These are phyloP conservation scores for Antennarius striatus DNA, from an alignment of 2,113 vertebrate genomes.

Conservation along the genomic window DNA sequence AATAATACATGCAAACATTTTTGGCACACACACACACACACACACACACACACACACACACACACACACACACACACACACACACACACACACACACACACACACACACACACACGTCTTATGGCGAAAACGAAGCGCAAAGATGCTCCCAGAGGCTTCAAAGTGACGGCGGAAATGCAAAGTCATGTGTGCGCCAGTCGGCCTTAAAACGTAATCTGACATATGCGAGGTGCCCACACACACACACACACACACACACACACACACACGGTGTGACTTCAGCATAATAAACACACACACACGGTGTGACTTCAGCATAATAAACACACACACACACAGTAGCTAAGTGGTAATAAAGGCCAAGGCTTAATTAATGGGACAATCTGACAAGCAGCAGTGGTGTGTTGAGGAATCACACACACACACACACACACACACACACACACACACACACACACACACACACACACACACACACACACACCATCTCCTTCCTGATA, in stretches of 20 bases:
- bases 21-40: constrained; percentile 9
- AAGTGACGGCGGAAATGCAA: constrained; percentile 57
- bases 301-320: constrained; percentile 29
- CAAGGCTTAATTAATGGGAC: constrained; percentile 63
- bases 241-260: constrained; percentile 3
- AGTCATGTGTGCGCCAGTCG: constrained; percentile 63
- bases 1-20: constrained; percentile 57
- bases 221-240: constrained; percentile 16
- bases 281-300: constrained; percentile 20
- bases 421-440: constrained; percentile 7
- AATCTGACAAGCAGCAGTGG: constrained; percentile 56
- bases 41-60: constrained; percentile 23
- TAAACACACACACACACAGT: constrained; percentile 29
- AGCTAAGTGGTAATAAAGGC: constrained; percentile 65
- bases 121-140: constrained; percentile 50
- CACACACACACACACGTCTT: constrained; percentile 20
- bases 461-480: constrained; percentile 12
- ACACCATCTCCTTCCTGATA: constrained; percentile 33
- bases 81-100: not conserved
- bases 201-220: constrained; percentile 66
- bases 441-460: constrained; percentile 5
- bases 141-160: constrained; percentile 51
- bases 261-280: constrained; percentile 15
- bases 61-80: constrained; percentile 9
- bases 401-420: constrained; percentile 27